A percentile compares a stretch with the other conserved stretches of the same genome.
Conservation (phyloP, 1,140 invertebrate species). For the Bombus terrestris region DNA sequence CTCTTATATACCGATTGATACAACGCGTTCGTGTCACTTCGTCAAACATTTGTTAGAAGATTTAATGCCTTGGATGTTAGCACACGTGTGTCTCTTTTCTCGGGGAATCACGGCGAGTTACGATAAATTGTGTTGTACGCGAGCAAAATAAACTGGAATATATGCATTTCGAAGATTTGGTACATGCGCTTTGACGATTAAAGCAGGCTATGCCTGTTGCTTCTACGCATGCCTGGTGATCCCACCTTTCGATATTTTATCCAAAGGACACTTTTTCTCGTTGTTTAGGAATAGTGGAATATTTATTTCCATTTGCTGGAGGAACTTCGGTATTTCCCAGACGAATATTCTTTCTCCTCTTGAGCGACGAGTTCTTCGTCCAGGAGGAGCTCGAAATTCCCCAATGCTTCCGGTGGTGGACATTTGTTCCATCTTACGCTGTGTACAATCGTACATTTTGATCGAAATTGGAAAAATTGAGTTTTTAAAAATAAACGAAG, state of each 20-base stretch:
- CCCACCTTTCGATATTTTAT: not conserved
- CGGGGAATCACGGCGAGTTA: not conserved
- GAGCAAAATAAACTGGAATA: conserved; percentile 32
- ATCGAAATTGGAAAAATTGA: not conserved
- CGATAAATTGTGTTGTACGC: not conserved
- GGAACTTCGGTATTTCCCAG: conserved; percentile 70
- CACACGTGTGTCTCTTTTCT: not conserved
- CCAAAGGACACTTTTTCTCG: not conserved
- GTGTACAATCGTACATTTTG: conserved; percentile 39
- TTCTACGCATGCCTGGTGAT: conserved; percentile 36
- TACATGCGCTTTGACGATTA: conserved; percentile 33
- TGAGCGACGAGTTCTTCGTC: conserved; percentile 90
- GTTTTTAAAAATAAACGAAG: not conserved
- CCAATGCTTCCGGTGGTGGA: conserved; percentile 89
- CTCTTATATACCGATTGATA: conserved; percentile 70
- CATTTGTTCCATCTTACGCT: conserved; percentile 96
- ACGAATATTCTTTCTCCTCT: conserved; percentile 81
- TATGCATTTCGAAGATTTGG: conserved; percentile 47
- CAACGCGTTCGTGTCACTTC: not conserved
- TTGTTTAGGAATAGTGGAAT: not conserved
- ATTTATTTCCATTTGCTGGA: conserved; percentile 79
- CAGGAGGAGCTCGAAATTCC: conserved; percentile 94
- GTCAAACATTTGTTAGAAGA: not conserved
- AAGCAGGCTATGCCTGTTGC: not conserved
- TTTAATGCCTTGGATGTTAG: not conserved